Evolutionary conservation across 92 coral and sea anemone genomes (phyloP).

Genomic region (Micromussa lordhowensis): DNA sequence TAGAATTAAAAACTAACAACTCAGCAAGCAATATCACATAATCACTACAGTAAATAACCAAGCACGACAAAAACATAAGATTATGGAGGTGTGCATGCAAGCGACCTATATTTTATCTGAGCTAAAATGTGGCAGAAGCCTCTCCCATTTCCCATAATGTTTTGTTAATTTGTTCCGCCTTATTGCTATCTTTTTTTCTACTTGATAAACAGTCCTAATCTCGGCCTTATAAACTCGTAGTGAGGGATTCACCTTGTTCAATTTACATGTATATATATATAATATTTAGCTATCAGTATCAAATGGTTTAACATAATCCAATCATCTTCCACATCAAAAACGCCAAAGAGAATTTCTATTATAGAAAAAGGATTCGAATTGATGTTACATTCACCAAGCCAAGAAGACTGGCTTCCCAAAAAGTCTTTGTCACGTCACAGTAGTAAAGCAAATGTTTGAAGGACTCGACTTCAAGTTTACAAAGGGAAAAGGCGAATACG

Average conservation of each 20-base stretch:
- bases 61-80: no score
- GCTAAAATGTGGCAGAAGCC: conserved; percentile 11
- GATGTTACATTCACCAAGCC: background rate
- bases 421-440: conserved; percentile 9
- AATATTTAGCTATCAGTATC: conserved; percentile 17
- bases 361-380: background rate
- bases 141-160: no score
- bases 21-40: no score
- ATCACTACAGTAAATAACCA: no score
- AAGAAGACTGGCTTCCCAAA: background rate
- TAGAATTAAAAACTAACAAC: no score
- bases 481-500: conserved; percentile 1
- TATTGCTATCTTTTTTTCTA: conserved; percentile 18
- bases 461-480: conserved; percentile 8
- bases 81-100: no score
- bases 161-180: conserved; percentile 24
- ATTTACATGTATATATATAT: conserved; percentile 21
- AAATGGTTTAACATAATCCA: conserved; percentile 14
- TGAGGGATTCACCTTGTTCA: conserved; percentile 18
- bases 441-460: conserved; percentile 1
- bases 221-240: background rate
- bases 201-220: conserved; percentile 26
- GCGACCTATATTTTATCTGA: background rate
- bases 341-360: conserved; percentile 15
- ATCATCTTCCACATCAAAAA: background rate